phyloP scores from a whole-genome alignment of 1,140 invertebrate genomes.

The Pseudomyrmex gracilis region DNA sequence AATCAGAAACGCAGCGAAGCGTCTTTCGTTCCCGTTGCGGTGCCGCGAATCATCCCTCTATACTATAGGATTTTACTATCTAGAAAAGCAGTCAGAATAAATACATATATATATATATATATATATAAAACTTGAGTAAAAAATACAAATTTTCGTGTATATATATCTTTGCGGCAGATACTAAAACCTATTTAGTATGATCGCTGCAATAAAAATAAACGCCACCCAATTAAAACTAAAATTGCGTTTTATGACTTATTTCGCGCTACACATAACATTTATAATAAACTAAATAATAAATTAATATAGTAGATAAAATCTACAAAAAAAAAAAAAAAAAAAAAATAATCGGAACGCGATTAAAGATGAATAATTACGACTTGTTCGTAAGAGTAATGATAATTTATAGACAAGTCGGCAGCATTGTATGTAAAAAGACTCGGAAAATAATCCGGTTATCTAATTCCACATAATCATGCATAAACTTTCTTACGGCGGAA shows the following conservation, averaged over 20 bases:
- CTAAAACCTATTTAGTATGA: neutral
- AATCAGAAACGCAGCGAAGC: constrained; percentile 81
- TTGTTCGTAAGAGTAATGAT: neutral
- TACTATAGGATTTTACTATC: constrained; percentile 43
- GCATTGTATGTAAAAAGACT: neutral
- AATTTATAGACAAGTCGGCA: neutral
- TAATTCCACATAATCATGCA: constrained; percentile 23
- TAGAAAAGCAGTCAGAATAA: constrained; percentile 32
- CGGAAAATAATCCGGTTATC: constrained; percentile 13
- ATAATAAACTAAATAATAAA: neutral
- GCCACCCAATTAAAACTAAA: constrained; percentile 2
- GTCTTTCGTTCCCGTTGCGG: constrained; percentile 68
- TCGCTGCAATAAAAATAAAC: neutral
- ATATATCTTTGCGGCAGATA: neutral
- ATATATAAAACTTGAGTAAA: too few relatives aligned
- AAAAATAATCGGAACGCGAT: neutral
- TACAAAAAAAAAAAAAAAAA: too few relatives aligned
- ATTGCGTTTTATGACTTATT: too few relatives aligned
- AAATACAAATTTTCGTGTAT: too few relatives aligned
- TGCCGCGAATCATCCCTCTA: constrained; percentile 67
- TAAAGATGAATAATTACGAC: neutral
- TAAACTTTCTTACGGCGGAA: constrained; percentile 52
- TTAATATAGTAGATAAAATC: neutral
- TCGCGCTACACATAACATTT: too few relatives aligned
- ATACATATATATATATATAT: neutral